Percentiles rank a stretch among this genome's conserved stretches.
Evolutionary conservation across 1,140 invertebrate genomes (phyloP).

Genomic region (Chironomus tepperi): DNA sequence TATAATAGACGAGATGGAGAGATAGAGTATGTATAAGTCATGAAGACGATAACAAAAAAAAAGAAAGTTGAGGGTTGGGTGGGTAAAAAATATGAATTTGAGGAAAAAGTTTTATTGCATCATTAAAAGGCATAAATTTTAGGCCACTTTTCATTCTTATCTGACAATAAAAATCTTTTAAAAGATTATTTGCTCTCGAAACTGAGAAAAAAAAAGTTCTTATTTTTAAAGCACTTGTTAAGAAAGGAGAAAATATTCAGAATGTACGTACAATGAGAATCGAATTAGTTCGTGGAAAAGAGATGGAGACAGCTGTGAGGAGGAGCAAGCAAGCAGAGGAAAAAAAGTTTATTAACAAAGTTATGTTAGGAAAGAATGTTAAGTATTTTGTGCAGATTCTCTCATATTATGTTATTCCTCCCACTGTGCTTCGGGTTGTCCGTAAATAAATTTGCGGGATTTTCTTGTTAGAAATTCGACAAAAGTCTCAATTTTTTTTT

Average conservation of each 20-base stretch:
- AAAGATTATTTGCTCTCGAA: no score
- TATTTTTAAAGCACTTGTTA: background rate
- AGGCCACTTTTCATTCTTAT: background rate
- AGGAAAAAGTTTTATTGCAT: background rate
- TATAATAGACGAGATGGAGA: no score
- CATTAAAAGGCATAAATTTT: slow-evolving; percentile 2
- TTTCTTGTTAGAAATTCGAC: background rate
- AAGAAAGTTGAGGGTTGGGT: no score
- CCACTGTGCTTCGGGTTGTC: background rate
- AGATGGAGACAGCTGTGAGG: no score
- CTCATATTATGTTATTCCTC: background rate
- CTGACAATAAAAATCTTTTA: background rate
- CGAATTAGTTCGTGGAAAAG: no score
- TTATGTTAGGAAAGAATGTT: background rate
- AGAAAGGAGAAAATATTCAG: background rate
- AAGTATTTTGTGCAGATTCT: background rate
- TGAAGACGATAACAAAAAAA: no score
- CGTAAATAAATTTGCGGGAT: slow-evolving; percentile 1
- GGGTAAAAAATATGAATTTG: no score
- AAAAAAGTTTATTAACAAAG: background rate
- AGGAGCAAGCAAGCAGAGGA: no score
- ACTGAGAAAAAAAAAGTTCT: no score
- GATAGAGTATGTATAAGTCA: no score
- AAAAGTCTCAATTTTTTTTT: no score
- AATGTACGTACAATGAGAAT: background rate